phyloP scores from a whole-genome alignment of 2,113 vertebrate species.

The Cairina moschata region DNA sequence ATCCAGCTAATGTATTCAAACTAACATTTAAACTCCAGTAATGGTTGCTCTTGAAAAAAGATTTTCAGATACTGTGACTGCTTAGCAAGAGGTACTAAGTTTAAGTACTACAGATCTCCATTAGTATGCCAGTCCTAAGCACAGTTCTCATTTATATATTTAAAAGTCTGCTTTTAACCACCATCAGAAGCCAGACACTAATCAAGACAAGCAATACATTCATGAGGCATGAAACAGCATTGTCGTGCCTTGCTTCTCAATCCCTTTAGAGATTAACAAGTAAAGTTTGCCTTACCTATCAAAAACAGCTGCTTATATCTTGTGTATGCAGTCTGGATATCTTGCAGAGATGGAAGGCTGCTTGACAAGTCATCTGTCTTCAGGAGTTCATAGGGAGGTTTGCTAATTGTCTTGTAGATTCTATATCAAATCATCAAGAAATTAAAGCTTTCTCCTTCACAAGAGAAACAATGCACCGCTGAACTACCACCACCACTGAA shows the following conservation, averaged over 20 bases:
- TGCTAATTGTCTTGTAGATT: conserved; percentile 79
- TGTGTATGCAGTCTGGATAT: conserved; percentile 85
- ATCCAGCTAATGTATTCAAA: not conserved
- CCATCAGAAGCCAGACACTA: not conserved
- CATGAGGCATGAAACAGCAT: not conserved
- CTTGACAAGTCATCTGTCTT: conserved; percentile 85
- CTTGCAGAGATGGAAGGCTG: conserved; percentile 84
- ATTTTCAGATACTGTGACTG: not conserved
- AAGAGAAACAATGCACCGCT: not conserved
- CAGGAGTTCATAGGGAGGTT: conserved; percentile 81
- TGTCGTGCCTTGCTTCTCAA: not conserved
- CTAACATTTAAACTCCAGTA: not conserved
- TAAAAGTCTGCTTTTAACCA: not conserved
- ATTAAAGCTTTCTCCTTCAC: conserved; percentile 44
- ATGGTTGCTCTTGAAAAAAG: not conserved
- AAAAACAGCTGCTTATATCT: conserved; percentile 90
- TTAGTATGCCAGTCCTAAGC: not conserved
- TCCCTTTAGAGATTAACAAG: not conserved
- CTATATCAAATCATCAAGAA: conserved; percentile 66
- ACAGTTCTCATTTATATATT: not conserved
- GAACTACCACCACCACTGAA: not conserved
- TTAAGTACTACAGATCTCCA: not conserved
- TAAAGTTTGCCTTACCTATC: conserved; percentile 79
- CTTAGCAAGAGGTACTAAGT: not conserved
- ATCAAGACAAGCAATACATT: not conserved